A percentile compares a stretch with the other conserved stretches of the same genome.
Evolutionary conservation across 64 coral and sea anemone species (phyloP).

Genomic region (Montipora capricornis): DNA sequence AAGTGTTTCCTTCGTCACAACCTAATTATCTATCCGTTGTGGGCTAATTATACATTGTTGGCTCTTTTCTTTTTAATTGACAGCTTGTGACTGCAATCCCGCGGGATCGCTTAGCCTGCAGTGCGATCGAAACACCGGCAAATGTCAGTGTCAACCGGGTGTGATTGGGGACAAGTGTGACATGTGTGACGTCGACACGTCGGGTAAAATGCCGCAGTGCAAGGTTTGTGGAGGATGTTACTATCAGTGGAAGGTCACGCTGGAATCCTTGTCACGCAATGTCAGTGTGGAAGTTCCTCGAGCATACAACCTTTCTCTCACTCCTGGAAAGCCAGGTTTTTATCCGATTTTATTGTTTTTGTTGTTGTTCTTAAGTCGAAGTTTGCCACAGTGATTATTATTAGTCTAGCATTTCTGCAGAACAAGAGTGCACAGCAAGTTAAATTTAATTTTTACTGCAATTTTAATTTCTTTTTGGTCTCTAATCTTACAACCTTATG

Average conservation of each 20-base stretch:
- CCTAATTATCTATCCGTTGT: no score
- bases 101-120: conserved; percentile 78
- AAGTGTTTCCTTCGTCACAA: no score
- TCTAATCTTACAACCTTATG: no score
- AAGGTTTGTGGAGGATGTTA: conserved; percentile 89
- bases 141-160: conserved; percentile 79
- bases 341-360: neutral
- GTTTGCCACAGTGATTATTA: neutral
- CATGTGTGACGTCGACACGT: conserved; percentile 75
- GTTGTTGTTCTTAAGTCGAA: neutral
- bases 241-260: conserved; percentile 79
- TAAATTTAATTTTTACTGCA: no score
- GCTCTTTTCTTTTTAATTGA: neutral
- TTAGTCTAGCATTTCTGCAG: no score
- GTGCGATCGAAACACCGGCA: conserved; percentile 78
- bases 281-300: conserved; percentile 56
- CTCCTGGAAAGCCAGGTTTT: conserved; percentile 35
- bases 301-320: conserved; percentile 71
- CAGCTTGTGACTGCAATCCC: conserved; percentile 89
- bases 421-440: no score
- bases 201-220: conserved; percentile 85
- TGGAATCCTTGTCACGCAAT: conserved; percentile 75
- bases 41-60: neutral
- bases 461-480: no score
- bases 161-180: conserved; percentile 84